Evolutionary conservation across 2,888 invertebrate species (phyloP), one percentile per base, ranked within the genome.

Genomic region (Thymelicus lineola): DNA sequence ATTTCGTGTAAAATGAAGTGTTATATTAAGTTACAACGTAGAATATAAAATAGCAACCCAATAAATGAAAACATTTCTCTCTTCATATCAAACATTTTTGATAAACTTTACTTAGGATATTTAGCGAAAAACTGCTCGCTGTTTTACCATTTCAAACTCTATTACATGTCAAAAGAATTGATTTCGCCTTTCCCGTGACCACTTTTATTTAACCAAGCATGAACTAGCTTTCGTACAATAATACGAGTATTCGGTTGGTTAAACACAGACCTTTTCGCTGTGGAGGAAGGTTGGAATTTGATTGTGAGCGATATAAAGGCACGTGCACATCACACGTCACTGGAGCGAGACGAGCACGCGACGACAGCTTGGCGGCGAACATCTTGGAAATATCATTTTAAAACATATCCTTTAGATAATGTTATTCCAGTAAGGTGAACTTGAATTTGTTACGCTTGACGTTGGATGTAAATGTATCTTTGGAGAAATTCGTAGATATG

Each of bases 381-480:
- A 70, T 65, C 71, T 74, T 71, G 69, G 61, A 69, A 68, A 72
- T 68, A 64, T 64, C 63, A 66, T 64, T 69, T 66, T 70, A 64
- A 66, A 70, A 64, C 65, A 68, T 68, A 68, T 68, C 45, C 46
- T 15, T 42, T 53, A 55, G 67, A 67, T 61, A 61, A 68, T 48
- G 68, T 68, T 57, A 68, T 68, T 68, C 62, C 57, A 58, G 45
- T 7, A 35, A 48, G 60, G 20, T 66, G 68, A 62, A 57, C 46
- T 36, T 46, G 57, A 68, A 61, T 55, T 60, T 60, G 53, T 55
- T 61, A 28, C 14, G 48, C 36, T 48, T 53, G 14, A 59, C 20
- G 65, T 55, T 62, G 50, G 35, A 48, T 61, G 61, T 35, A 46
- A 61, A 61, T 61, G 48, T 62, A 38, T 20, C 10, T 12, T 20